Conservation (phyloP, 2,797 vertebrate genomes). For the Pitangus sulphuratus region DNA sequence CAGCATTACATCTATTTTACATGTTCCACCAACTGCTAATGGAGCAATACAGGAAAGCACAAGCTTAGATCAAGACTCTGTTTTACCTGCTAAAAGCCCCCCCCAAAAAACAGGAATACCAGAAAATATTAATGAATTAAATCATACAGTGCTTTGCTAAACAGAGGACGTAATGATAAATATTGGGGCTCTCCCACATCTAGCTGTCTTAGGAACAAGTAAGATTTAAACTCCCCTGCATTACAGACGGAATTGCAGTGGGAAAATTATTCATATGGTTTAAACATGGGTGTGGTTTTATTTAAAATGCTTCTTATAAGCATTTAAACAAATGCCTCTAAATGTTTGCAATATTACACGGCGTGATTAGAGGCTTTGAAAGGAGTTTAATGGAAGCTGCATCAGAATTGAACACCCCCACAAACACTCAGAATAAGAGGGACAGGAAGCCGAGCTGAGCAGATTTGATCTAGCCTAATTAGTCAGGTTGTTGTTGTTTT, state of each 20-base stretch:
- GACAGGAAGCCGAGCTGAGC: neutral
- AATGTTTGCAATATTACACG: neutral
- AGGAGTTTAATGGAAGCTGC: neutral
- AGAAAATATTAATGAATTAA: neutral
- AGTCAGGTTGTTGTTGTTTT: conserved; percentile 16
- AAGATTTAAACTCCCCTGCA: neutral
- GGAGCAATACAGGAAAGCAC: neutral
- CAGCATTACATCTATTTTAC: neutral
- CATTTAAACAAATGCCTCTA: neutral
- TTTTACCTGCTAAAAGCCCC: neutral
- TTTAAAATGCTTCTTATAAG: neutral
- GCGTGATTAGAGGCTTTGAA: neutral
- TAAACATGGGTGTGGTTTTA: neutral
- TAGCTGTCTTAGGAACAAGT: neutral
- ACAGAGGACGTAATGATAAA: neutral
- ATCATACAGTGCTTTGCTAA: neutral
- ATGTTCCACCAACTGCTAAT: neutral
- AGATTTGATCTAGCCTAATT: conserved; percentile 43
- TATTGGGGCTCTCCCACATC: neutral
- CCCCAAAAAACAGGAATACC: neutral
- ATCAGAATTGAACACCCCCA: neutral
- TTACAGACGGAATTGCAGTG: neutral
- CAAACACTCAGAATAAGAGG: neutral
- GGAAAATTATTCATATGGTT: neutral
- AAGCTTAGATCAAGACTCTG: neutral